Conservation (phyloP, 1,140 invertebrate species). For the Diuraphis noxia region DNA sequence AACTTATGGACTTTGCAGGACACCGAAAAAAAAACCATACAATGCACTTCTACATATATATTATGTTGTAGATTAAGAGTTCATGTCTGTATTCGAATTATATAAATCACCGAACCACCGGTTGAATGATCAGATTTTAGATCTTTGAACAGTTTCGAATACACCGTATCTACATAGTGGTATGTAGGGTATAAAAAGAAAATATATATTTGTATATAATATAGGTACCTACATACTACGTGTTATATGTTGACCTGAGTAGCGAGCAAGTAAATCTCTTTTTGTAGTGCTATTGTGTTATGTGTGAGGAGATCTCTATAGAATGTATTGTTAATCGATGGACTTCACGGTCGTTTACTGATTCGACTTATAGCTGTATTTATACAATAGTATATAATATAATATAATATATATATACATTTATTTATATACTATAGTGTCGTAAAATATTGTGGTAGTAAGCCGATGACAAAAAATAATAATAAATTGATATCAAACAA, state of each 20-base stretch:
- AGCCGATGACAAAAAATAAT: neutral
- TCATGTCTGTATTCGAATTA: neutral
- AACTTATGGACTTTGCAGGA: neutral
- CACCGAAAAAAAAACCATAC: neutral
- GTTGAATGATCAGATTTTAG: neutral
- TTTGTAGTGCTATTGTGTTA: neutral
- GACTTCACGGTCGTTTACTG: neutral
- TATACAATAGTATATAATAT: too few species aligned
- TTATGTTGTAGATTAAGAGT: neutral
- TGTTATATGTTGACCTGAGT: neutral
- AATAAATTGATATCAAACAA: neutral
- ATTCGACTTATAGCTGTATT: neutral
- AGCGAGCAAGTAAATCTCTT: neutral
- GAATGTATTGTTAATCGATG: neutral
- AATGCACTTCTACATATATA: neutral
- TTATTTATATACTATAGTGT: neutral
- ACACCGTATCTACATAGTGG: neutral
- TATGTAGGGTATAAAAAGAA: neutral
- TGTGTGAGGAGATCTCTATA: neutral
- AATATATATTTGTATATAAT: neutral
- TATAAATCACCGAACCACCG: neutral
- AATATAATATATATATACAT: too few species aligned
- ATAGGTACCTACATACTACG: too few species aligned
- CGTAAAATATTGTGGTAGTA: neutral
- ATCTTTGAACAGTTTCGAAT: neutral